phyloP scores from a whole-genome alignment of 1,140 invertebrate species.

The Nephila pilipes region DNA sequence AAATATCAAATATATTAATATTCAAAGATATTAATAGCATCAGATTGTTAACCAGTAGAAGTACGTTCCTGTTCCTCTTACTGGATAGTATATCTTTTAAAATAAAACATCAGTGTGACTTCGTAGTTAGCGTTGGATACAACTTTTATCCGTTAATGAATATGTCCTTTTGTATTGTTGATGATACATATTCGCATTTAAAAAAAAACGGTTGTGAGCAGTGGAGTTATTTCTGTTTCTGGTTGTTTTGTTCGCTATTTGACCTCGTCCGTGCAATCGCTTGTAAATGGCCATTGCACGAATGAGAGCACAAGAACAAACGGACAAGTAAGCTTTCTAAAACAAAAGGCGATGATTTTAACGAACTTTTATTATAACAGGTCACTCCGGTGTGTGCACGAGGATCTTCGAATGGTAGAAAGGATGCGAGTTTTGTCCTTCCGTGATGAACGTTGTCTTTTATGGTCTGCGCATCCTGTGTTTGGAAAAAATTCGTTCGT shows the following conservation, averaged over 20 bases:
- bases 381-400: background rate
- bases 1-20: too few relatives aligned
- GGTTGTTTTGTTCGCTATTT: constrained; percentile 27
- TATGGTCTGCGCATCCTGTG: background rate
- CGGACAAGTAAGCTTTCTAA: background rate
- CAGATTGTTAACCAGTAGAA: too few relatives aligned
- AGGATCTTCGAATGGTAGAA: background rate
- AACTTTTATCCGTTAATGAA: background rate
- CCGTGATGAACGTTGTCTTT: background rate
- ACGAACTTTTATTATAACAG: background rate
- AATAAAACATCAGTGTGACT: background rate
- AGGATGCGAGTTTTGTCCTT: background rate
- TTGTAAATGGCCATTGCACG: constrained; percentile 12
- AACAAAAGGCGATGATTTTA: constrained; percentile 46
- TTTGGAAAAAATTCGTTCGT: background rate
- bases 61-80: too few relatives aligned
- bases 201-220: background rate
- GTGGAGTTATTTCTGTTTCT: background rate
- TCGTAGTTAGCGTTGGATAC: background rate
- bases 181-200: background rate
- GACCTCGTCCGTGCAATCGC: background rate
- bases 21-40: too few relatives aligned
- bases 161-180: background rate
- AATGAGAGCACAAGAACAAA: background rate
- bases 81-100: too few relatives aligned